Evolutionary conservation across 2,113 vertebrate genomes (phyloP).

Genomic region (Tychaedon coryphoeus): DNA sequence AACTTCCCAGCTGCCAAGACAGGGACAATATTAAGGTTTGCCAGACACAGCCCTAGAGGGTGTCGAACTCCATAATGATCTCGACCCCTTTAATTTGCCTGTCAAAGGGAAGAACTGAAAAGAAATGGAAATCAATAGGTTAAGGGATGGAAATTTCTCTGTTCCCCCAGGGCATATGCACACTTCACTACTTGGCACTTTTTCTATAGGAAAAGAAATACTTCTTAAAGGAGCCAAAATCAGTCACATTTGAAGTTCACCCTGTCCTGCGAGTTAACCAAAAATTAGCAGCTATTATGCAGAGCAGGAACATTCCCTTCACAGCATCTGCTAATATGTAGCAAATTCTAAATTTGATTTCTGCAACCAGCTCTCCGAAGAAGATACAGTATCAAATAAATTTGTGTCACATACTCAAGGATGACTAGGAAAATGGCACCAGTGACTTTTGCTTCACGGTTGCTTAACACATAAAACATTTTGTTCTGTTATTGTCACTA

Average conservation of each 20-base stretch:
- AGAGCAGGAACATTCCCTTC: slow-evolving; percentile 20
- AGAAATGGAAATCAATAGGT: slow-evolving; percentile 59
- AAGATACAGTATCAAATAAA: background rate
- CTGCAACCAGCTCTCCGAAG: background rate
- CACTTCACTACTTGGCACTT: slow-evolving; percentile 5
- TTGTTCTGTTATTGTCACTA: background rate
- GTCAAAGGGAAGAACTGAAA: slow-evolving; percentile 41
- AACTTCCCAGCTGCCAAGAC: slow-evolving; percentile 22
- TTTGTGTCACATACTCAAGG: background rate
- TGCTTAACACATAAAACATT: background rate
- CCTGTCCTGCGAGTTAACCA: background rate
- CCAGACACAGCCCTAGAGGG: slow-evolving; percentile 21
- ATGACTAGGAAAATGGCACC: background rate
- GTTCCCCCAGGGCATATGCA: slow-evolving; percentile 3
- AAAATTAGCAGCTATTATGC: slow-evolving; percentile 40
- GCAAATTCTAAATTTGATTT: background rate
- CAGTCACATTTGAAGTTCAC: slow-evolving; percentile 25
- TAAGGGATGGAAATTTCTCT: slow-evolving; percentile 41
- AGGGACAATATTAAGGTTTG: slow-evolving; percentile 28
- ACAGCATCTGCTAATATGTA: slow-evolving; percentile 2
- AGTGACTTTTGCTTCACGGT: background rate
- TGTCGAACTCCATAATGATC: background rate
- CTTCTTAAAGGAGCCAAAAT: slow-evolving; percentile 31
- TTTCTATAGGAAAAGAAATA: slow-evolving; percentile 16
- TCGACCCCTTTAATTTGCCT: slow-evolving; percentile 60